Evolutionary conservation across 2,113 vertebrate genomes (phyloP).

Genomic region (Dipodomys merriami): DNA sequence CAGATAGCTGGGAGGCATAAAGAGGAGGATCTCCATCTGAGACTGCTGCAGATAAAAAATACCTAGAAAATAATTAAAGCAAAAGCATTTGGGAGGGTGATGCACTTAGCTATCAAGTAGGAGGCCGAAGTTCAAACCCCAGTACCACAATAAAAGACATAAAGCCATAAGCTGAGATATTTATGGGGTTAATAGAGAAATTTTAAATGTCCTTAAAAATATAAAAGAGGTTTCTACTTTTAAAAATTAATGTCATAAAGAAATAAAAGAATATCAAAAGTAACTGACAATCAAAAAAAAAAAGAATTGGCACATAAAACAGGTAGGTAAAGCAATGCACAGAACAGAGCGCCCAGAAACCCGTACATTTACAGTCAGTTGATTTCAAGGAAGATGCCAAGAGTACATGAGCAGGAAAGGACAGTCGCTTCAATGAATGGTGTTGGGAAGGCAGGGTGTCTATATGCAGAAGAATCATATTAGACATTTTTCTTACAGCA

Average conservation of each 20-base stretch:
- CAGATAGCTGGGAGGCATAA: no score
- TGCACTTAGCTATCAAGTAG: no score
- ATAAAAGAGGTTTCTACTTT: neutral
- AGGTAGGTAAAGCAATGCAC: neutral
- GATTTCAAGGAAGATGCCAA: neutral
- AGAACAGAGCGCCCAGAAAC: neutral
- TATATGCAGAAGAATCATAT: neutral
- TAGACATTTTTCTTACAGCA: neutral
- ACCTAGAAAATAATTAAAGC: no score
- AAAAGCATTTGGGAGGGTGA: no score
- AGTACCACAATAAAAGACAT: neutral
- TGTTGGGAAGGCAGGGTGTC: neutral
- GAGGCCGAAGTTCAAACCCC: no score
- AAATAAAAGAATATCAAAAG: neutral
- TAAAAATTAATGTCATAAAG: constrained; percentile 5
- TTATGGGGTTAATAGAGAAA: neutral
- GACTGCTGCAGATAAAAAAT: no score
- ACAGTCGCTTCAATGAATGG: neutral
- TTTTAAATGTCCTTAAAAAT: neutral
- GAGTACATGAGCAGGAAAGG: neutral
- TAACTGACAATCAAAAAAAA: neutral
- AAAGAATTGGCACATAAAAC: neutral
- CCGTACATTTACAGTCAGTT: neutral
- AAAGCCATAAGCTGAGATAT: neutral
- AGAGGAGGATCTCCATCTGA: no score